Conservation (phyloP, 2,888 invertebrate species). For the Pammene aurita region DNA sequence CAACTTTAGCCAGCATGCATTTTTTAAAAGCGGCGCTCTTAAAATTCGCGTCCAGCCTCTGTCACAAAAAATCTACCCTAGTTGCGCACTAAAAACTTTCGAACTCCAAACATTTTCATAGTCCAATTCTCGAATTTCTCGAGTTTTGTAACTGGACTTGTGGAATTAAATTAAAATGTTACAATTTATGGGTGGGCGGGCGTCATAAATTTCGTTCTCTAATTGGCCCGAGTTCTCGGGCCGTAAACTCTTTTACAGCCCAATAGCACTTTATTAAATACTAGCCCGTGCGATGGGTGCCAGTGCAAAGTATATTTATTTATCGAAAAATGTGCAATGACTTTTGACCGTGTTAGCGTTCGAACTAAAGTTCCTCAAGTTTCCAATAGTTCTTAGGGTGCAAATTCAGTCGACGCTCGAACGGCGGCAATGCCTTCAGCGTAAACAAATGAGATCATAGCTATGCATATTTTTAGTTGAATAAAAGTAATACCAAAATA, state of each 20-base stretch:
- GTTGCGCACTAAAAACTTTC: conserved; percentile 20
- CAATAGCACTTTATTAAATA: conserved; percentile 72
- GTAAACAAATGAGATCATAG: no score
- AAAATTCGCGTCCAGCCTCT: not conserved
- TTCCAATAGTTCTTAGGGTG: no score
- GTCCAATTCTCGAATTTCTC: conserved; percentile 47
- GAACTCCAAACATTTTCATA: conserved; percentile 39
- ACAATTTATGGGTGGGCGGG: conserved; percentile 72
- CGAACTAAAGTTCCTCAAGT: no score
- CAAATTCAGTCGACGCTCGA: no score
- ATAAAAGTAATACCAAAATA: no score
- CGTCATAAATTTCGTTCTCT: conserved; percentile 75
- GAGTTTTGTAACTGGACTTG: conserved; percentile 58
- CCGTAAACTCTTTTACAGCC: conserved; percentile 78
- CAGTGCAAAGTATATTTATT: conserved; percentile 46
- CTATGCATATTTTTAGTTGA: no score
- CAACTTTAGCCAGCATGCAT: not conserved
- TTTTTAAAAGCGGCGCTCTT: conserved; percentile 1
- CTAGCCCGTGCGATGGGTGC: conserved; percentile 44
- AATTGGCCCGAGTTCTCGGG: conserved; percentile 73
- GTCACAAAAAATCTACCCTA: conserved; percentile 10
- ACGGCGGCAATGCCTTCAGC: no score
- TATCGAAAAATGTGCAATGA: no score
- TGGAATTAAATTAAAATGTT: conserved; percentile 78
- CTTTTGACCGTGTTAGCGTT: not conserved